phyloP scores from a whole-genome alignment of 1,140 invertebrate genomes.

The Hesperophylax magnus region DNA sequence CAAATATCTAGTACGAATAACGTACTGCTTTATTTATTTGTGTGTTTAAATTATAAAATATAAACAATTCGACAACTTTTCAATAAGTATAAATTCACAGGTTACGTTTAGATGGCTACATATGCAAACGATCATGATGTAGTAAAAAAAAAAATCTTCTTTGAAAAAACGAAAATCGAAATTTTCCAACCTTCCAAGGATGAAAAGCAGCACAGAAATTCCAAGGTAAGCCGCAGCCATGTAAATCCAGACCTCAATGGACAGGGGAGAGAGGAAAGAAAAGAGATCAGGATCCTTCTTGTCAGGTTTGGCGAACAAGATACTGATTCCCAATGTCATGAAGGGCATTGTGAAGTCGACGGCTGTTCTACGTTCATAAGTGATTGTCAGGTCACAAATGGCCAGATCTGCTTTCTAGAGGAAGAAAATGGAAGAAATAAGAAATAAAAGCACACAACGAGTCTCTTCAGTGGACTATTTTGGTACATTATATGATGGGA shows the following conservation, averaged over 20 bases:
- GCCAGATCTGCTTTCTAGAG: constrained; percentile 90
- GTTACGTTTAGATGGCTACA: no score
- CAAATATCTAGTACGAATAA: no score
- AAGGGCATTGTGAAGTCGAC: constrained; percentile 93
- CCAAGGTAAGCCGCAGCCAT: constrained; percentile 90
- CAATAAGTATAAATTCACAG: no score
- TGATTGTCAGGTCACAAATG: constrained; percentile 94
- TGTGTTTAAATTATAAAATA: no score
- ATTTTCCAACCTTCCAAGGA: constrained; percentile 80
- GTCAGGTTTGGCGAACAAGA: constrained; percentile 82
- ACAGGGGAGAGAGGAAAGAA: constrained; percentile 90
- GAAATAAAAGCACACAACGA: background rate
- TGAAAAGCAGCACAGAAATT: constrained; percentile 86
- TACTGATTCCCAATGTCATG: constrained; percentile 88
- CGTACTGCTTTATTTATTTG: no score
- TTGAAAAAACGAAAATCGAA: no score
- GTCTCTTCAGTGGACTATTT: background rate
- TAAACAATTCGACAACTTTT: no score
- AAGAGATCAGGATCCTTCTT: constrained; percentile 83
- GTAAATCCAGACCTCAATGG: constrained; percentile 93
- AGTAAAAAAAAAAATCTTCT: no score
- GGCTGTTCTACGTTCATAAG: constrained; percentile 83
- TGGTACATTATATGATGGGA: background rate
- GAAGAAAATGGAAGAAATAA: background rate
- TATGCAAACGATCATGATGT: no score